Evolutionary conservation across 2,888 invertebrate genomes (phyloP).

Genomic region (Drosophila quinaria): DNA sequence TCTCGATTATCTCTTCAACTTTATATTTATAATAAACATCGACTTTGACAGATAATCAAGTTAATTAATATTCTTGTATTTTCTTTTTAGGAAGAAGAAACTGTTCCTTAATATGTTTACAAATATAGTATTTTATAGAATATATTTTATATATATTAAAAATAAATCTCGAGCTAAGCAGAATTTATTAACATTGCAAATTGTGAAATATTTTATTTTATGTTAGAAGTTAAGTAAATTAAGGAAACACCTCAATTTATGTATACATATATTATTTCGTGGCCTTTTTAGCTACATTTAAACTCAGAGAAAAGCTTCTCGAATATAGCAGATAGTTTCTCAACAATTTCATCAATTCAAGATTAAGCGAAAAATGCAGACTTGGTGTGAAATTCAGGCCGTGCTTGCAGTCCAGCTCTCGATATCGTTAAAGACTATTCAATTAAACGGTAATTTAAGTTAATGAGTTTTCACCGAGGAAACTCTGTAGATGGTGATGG

Average conservation of each 20-base stretch:
- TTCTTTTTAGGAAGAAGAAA: background rate
- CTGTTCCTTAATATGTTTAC: background rate
- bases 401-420: constrained; percentile 18
- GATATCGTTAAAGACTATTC: constrained; percentile 53
- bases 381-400: constrained; percentile 10
- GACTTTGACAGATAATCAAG: background rate
- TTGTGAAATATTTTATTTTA: background rate
- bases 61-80: background rate
- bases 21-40: background rate
- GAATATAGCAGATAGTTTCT: background rate
- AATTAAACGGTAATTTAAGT: constrained; percentile 67
- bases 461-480: constrained; percentile 27
- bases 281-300: too few relatives aligned
- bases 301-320: background rate
- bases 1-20: constrained; percentile 1
- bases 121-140: background rate
- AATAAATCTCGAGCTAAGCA: too few relatives aligned
- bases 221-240: too few relatives aligned
- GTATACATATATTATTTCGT: too few relatives aligned
- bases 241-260: too few relatives aligned
- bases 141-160: too few relatives aligned
- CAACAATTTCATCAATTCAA: constrained; percentile 30
- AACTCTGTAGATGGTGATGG: constrained; percentile 8
- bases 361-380: constrained; percentile 31
- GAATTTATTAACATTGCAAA: background rate